Conservation (phyloP, 1,140 invertebrate species). For the Lepidurus couesii region DNA sequence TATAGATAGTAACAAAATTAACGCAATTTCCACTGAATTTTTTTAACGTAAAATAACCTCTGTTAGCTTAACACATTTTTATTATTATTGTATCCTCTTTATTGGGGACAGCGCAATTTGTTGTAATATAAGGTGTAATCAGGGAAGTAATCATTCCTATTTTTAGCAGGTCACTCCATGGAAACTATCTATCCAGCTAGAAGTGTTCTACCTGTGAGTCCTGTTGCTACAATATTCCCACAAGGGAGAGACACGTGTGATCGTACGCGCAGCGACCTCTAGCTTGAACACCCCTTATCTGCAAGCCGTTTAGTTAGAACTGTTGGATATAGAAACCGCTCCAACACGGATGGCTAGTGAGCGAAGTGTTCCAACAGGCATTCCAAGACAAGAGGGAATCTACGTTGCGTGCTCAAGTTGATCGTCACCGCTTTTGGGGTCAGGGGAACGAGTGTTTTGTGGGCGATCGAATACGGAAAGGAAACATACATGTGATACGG, state of each 20-base stretch:
- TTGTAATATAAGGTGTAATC: background rate
- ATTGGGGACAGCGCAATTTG: background rate
- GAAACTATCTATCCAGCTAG: background rate
- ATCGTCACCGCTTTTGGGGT: background rate
- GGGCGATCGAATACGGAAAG: background rate
- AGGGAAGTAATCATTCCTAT: background rate
- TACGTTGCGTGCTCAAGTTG: background rate
- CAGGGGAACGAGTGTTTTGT: background rate
- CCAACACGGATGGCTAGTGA: background rate
- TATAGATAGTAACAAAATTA: no score
- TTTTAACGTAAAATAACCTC: no score
- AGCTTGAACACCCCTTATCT: background rate
- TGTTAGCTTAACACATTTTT: no score
- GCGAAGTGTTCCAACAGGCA: background rate
- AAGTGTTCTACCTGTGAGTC: background rate
- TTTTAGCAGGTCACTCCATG: constrained; percentile 12
- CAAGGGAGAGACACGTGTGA: background rate
- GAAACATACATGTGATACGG: background rate
- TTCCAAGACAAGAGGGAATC: background rate
- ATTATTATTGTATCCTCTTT: no score
- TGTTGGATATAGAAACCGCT: background rate
- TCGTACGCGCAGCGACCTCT: background rate
- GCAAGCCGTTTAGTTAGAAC: background rate
- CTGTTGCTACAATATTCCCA: background rate
- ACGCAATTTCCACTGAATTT: no score